These are phyloP conservation scores for Heterochromis multidens DNA, from an alignment of 2,113 vertebrate genomes.

Conservation along the genomic window DNA sequence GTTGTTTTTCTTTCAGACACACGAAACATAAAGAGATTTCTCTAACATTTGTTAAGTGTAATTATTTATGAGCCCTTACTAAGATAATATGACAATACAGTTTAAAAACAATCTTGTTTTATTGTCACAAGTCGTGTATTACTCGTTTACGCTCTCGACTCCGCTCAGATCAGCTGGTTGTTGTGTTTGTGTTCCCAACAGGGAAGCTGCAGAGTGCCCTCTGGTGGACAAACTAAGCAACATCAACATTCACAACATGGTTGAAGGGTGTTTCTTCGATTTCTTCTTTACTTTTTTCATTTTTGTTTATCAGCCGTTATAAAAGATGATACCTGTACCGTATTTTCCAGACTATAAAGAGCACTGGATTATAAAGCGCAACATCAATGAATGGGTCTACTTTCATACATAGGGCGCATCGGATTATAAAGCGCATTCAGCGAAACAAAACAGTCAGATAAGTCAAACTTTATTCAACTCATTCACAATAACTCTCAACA, in stretches of 20 bases:
- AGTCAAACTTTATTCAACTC: no score
- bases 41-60: background rate
- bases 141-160: background rate
- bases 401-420: no score
- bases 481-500: no score
- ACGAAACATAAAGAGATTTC: background rate
- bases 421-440: no score
- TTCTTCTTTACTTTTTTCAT: background rate
- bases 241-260: background rate
- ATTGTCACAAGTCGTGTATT: background rate
- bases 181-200: background rate
- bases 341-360: no score
- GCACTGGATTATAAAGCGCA: no score
- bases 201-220: background rate
- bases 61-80: background rate
- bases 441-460: no score
- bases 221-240: background rate
- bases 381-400: no score
- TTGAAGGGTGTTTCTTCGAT: background rate
- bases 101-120: background rate
- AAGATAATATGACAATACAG: background rate
- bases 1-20: background rate
- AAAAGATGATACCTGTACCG: background rate
- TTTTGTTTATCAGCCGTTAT: background rate
- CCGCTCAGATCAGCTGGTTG: background rate